Evolutionary conservation across 2,113 vertebrate genomes (phyloP), one percentile per base, ranked within the genome.

Genomic region (Melanocharis versteri): DNA sequence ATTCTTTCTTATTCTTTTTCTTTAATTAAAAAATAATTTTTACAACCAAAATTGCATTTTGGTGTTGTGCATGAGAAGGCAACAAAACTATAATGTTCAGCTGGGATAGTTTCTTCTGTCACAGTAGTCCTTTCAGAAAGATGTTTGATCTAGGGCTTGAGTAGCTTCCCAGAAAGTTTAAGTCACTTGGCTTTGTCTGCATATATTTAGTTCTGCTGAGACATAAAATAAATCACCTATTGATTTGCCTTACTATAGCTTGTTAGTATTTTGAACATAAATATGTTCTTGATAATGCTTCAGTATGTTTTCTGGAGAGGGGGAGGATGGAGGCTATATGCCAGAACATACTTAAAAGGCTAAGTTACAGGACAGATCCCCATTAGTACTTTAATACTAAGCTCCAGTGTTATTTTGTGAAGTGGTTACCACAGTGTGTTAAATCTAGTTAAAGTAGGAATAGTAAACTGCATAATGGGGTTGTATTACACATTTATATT

Each of bases 291-390:
- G 5, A 48, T 35, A 75, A 37, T 69, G 8, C 5, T 70, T 84
- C 26, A 18, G 15, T 65, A 7, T 61, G 50, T 84, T 78, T 76
- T 23, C 18, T 45, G 28, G 20, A 13, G 9, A 60, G 16, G 4
- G 3, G 6, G 4, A 40, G 5, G 20, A 68, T 0, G 0, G 17
- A 58, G 10, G 24, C n/a, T 83, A 4, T 56, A 45, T 53, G 28
- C 51, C 68, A 89, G 50, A 50, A 75, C 14, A 44, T 17, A 13
- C 17, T 68, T 62, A 76, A 82, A 94, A 82, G 24, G 19, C 20
- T 80, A 5, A 22, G 20, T 64, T 69, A 39, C 8, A 40, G 33
- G 56, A 31, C 20, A 68, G 18, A 15, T 88, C 8, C 3, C 51
- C 69, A 45, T 61, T 76, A 85, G 14, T 83, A 79, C 15, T 76